phyloP scores from a whole-genome alignment of 2,797 vertebrate genomes.

The Triplophysa yarkandensis region DNA sequence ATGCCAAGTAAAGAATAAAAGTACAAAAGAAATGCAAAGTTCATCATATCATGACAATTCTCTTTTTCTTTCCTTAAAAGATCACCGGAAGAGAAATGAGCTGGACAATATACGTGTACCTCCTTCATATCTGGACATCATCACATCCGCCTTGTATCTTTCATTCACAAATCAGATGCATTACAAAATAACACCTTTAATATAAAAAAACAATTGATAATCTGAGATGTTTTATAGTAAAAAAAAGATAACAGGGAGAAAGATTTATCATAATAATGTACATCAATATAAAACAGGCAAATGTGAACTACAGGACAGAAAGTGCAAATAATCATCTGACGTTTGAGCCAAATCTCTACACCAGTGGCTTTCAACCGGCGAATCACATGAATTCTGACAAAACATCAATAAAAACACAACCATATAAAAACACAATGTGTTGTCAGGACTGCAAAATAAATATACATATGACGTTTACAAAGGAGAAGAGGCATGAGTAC shows the following conservation, averaged over 20 bases:
- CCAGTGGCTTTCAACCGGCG: not conserved
- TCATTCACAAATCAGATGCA: not conserved
- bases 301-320: not conserved
- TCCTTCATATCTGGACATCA: not conserved
- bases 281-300: not conserved
- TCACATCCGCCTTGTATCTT: not conserved
- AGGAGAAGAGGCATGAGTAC: too few relatives aligned
- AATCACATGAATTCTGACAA: not conserved
- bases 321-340: not conserved
- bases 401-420: not conserved
- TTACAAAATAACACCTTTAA: constrained; percentile 8
- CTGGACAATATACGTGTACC: not conserved
- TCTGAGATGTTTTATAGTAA: constrained; percentile 60
- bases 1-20: constrained; percentile 81
- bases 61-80: not conserved
- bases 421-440: not conserved
- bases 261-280: not conserved
- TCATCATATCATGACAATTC: too few relatives aligned
- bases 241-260: constrained; percentile 37
- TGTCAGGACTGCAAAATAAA: not conserved
- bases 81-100: constrained; percentile 16
- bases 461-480: not conserved
- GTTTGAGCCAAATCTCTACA: not conserved
- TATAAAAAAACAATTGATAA: constrained; percentile 70
- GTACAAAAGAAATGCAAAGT: constrained; percentile 78